Evolutionary conservation across 2,797 vertebrate species (phyloP).

Genomic region (Melopsittacus undulatus): DNA sequence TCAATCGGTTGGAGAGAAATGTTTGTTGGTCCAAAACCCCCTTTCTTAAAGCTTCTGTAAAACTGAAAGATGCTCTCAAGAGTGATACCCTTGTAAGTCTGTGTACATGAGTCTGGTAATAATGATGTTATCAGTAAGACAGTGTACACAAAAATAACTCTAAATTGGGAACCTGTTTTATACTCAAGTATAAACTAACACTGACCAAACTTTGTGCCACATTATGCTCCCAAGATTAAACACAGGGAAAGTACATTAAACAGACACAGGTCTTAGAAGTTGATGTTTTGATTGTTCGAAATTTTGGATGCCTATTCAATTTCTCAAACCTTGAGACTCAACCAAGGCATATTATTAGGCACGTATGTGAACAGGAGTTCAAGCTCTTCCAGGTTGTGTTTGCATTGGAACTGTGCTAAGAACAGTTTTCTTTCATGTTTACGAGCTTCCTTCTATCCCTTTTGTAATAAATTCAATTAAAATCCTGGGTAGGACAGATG

Average conservation of each 20-base stretch:
- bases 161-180: background rate
- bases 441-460: background rate
- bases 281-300: background rate
- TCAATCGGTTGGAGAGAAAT: background rate
- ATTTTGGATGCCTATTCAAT: background rate
- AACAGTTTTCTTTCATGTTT: background rate
- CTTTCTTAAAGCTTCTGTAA: background rate
- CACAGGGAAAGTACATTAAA: background rate
- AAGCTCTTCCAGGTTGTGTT: background rate
- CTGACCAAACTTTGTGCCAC: background rate
- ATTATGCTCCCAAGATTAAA: background rate
- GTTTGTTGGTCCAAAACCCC: background rate
- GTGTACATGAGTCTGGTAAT: background rate
- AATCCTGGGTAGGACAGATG: background rate
- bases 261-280: background rate
- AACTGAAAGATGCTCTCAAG: background rate
- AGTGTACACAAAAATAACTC: background rate
- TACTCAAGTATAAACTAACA: background rate
- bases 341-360: background rate
- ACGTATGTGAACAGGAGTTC: background rate
- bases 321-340: slow-evolving; percentile 3
- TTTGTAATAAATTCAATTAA: slow-evolving; percentile 10
- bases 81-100: background rate
- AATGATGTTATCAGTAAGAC: background rate
- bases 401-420: background rate